phyloP scores from a whole-genome alignment of 2,888 invertebrate species.

The Athetis lepigone region DNA sequence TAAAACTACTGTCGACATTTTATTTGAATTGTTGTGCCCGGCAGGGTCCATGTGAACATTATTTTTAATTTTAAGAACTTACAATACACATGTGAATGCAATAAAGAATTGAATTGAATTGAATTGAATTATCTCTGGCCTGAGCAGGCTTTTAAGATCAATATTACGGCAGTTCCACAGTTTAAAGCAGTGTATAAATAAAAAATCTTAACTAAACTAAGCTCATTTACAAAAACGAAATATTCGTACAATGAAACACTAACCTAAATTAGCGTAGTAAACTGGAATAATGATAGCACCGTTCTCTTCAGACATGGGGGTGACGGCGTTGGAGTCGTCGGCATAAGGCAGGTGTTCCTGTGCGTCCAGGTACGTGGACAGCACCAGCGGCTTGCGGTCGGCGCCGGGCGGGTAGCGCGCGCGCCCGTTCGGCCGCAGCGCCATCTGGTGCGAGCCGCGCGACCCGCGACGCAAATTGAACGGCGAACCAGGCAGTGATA shows the following conservation, averaged over 20 bases:
- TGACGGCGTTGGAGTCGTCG: slow-evolving; percentile 99
- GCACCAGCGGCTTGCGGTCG: slow-evolving; percentile 97
- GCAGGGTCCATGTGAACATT: too few species aligned
- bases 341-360: slow-evolving; percentile 99
- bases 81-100: too few species aligned
- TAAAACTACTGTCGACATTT: too few species aligned
- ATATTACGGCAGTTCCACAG: too few species aligned
- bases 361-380: slow-evolving; percentile 98
- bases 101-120: too few species aligned
- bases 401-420: slow-evolving; percentile 95
- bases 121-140: too few species aligned
- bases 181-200: too few species aligned
- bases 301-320: slow-evolving; percentile 99
- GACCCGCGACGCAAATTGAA: slow-evolving; percentile 98
- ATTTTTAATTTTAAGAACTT: too few species aligned
- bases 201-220: too few species aligned
- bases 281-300: slow-evolving; percentile 98
- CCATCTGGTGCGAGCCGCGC: slow-evolving; percentile 97
- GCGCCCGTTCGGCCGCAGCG: slow-evolving; percentile 95
- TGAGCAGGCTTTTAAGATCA: too few species aligned
- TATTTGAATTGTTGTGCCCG: too few species aligned
- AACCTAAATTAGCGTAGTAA: slow-evolving; percentile 96
- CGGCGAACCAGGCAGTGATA: slow-evolving; percentile 99
- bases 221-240: too few species aligned
- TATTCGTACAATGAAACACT: slow-evolving; percentile 54